Evolutionary conservation across 2,113 vertebrate genomes (phyloP).

Genomic region (Hippocampus abdominalis): DNA sequence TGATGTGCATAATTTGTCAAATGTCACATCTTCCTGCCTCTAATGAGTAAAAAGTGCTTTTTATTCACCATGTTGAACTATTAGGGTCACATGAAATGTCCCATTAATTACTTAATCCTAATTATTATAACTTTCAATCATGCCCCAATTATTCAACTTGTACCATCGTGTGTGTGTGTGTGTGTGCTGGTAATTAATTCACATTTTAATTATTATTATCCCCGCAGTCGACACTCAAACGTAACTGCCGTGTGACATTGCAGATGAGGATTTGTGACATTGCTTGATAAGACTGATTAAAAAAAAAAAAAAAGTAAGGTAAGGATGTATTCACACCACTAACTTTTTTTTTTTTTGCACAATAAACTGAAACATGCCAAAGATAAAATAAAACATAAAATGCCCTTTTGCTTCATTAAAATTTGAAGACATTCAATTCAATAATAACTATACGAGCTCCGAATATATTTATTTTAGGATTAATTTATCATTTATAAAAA

Average conservation of each 20-base stretch:
- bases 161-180: conserved; percentile 35
- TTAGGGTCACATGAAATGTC: conserved; percentile 35
- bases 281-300: background rate
- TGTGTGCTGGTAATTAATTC: conserved; percentile 48
- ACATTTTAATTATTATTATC: conserved; percentile 36
- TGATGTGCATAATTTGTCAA: conserved; percentile 25
- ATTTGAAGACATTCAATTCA: background rate
- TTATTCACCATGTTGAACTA: conserved; percentile 33
- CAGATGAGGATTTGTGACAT: background rate
- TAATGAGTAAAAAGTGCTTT: conserved; percentile 4
- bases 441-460: background rate
- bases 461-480: background rate
- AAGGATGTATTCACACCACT: too few relatives aligned
- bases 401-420: background rate
- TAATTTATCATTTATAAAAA: background rate
- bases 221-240: conserved; percentile 12
- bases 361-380: background rate
- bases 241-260: background rate
- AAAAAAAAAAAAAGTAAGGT: background rate
- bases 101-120: conserved; percentile 51
- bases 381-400: background rate
- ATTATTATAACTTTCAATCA: conserved; percentile 45
- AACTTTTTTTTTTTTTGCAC: background rate
- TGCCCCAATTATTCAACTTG: conserved; percentile 48
- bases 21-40: conserved; percentile 3